Base-by-base conservation (phyloP, 2,888 invertebrate species). In the Caradrina kadenii region DNA sequence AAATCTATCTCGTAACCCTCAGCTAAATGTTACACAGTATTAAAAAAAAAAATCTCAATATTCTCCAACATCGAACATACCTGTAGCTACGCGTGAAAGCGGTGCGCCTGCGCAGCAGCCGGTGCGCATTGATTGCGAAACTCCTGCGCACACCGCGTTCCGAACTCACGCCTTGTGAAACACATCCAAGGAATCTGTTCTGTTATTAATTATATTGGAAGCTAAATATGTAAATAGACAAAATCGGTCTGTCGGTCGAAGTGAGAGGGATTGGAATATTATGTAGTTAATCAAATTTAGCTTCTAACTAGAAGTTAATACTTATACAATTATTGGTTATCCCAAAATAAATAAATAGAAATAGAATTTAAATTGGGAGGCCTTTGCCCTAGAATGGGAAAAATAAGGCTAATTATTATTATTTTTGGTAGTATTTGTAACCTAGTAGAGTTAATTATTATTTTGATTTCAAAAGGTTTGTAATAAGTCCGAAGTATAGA, bases 21-120 rank as follows among this genome's bases (percentile, higher is more conserved):
- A 52, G 6, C n/a, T 19, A 21, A 15, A 48, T 53, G 5, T 31
- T 6, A 17, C 10, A 5, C 19, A 17, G 13, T 31, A 1, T n/a
- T 21, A 48, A 5, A 55, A 52, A 55, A n/a, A 26, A 52, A 67
- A 60, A 55, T 62, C 50, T 58, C 22, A 60, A 73, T 70, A 66
- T 54, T 42, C 22, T 55, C 45, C n/a, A 69, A 50, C 55, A 56
- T 60, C 59, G 35, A 65, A 60, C 58, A n/a, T 50, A 39, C 10
- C 31, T 53, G 53, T 52, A 70, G 42, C 67, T 63, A 76, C 81
- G 84, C 74, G 84, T 79, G 82, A 82, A 82, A 82, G 78, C 81
- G 81, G 48, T 60, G 61, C 65, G 64, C 70, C 17, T 42, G 22
- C 63, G 54, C 73, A 83, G 81, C 78, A 69, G 81, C 78, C 78